Conservation (phyloP, 2,888 invertebrate genomes). For the Ochropleura leucogaster region DNA sequence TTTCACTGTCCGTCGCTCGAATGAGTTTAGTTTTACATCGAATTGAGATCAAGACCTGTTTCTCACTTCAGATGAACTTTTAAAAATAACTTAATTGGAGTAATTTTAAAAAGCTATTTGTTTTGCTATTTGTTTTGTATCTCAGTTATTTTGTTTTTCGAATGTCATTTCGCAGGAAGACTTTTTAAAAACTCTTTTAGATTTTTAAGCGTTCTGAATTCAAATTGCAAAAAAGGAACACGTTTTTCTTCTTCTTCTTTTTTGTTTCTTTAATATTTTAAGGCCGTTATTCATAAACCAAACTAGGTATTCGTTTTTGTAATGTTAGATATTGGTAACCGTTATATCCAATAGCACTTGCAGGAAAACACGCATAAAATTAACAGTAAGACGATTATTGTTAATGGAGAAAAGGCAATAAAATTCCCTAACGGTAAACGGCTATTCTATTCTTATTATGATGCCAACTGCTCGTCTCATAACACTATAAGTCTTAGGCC, state of each 20-base stretch:
- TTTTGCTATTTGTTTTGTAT: not conserved
- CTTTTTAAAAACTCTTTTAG: not conserved
- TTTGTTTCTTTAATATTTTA: not conserved
- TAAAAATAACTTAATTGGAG: conserved; percentile 37
- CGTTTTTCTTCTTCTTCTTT: not conserved
- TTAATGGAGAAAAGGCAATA: conserved; percentile 42
- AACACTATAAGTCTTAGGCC: not conserved
- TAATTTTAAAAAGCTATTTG: not conserved
- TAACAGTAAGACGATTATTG: conserved; percentile 20
- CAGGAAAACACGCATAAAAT: conserved; percentile 46
- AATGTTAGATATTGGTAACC: conserved; percentile 9
- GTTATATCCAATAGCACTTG: conserved; percentile 26
- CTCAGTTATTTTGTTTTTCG: not conserved
- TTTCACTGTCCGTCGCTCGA: conserved; percentile 19
- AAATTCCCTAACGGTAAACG: conserved; percentile 48
- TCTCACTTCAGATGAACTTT: not conserved
- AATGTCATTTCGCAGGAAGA: not conserved
- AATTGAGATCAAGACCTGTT: conserved; percentile 42
- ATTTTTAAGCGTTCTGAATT: not conserved
- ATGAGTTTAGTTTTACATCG: conserved; percentile 20
- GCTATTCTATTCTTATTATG: conserved; percentile 29
- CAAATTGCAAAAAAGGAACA: not conserved
- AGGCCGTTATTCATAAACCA: not conserved
- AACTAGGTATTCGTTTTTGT: not conserved
- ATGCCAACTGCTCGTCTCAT: conserved; percentile 14